phyloP scores from a whole-genome alignment of 2,888 invertebrate species.

The Platycheirus albimanus region DNA sequence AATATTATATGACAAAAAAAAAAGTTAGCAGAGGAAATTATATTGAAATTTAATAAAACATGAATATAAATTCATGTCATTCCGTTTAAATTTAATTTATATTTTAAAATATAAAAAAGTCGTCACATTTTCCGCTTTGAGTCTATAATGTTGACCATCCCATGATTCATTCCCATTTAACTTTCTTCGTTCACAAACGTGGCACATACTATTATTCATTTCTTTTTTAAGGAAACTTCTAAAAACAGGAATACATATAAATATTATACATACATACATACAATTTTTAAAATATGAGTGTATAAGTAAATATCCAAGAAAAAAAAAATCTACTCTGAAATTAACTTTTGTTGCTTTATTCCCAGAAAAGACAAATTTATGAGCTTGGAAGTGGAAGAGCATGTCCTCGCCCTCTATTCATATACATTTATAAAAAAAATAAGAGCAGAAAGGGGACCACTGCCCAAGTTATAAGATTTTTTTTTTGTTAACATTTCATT shows the following conservation, averaged over 20 bases:
- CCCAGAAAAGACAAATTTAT: conserved; percentile 10
- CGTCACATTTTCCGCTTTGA: no score
- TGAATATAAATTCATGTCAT: not conserved
- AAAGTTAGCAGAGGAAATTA: not conserved
- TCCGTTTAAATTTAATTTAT: not conserved
- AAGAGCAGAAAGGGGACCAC: conserved; percentile 19
- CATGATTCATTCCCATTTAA: conserved; percentile 7
- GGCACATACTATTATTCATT: conserved; percentile 30
- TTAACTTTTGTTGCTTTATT: conserved; percentile 20
- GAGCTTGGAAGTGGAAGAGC: conserved; percentile 2
- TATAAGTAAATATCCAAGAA: not conserved
- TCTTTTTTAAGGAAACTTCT: not conserved
- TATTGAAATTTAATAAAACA: not conserved
- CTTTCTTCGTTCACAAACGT: conserved; percentile 13
- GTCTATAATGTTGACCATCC: no score
- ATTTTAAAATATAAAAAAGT: no score
- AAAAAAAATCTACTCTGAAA: conserved; percentile 21
- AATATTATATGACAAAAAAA: no score
- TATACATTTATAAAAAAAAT: no score
- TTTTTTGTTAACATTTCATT: conserved; percentile 37
- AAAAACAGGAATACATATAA: not conserved
- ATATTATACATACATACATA: not conserved
- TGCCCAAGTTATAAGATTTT: conserved; percentile 30
- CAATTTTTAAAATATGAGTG: not conserved
- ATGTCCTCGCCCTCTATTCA: not conserved